These are phyloP conservation scores for Eucriotettix oculatus DNA, from an alignment of 2,888 invertebrate species.

Conservation along the genomic window DNA sequence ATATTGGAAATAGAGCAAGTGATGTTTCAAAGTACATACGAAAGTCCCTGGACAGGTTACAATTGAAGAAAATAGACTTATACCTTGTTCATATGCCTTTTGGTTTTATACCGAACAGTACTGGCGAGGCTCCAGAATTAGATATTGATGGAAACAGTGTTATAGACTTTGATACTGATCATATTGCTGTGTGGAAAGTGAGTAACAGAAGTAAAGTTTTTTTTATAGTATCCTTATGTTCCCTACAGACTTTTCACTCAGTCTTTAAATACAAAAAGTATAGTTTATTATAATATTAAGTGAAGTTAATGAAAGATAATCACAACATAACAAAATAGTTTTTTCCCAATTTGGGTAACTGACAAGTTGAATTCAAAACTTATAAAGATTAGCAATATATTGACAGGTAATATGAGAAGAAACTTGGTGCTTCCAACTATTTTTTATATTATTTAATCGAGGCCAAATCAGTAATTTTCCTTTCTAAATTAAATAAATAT, in stretches of 20 bases:
- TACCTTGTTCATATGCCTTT: slow-evolving; percentile 27
- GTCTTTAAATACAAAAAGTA: not conserved
- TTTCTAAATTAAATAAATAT: no score
- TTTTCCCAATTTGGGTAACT: no score
- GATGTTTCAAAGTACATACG: slow-evolving; percentile 18
- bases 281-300: not conserved
- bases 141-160: slow-evolving; percentile 19
- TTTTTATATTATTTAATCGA: no score
- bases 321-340: no score
- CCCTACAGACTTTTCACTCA: not conserved
- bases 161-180: slow-evolving; percentile 21
- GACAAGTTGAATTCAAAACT: no score
- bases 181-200: slow-evolving; percentile 26
- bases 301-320: no score
- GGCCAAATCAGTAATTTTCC: no score
- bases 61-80: slow-evolving; percentile 26
- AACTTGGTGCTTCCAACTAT: no score
- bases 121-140: slow-evolving; percentile 20
- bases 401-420: no score
- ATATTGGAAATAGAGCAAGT: slow-evolving; percentile 16
- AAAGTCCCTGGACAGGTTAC: slow-evolving; percentile 20
- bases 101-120: slow-evolving; percentile 16
- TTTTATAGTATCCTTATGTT: not conserved
- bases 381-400: no score
- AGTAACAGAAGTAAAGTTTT: not conserved